phyloP scores from a whole-genome alignment of 1,140 invertebrate genomes.

The Ceratosolen solmsi region DNA sequence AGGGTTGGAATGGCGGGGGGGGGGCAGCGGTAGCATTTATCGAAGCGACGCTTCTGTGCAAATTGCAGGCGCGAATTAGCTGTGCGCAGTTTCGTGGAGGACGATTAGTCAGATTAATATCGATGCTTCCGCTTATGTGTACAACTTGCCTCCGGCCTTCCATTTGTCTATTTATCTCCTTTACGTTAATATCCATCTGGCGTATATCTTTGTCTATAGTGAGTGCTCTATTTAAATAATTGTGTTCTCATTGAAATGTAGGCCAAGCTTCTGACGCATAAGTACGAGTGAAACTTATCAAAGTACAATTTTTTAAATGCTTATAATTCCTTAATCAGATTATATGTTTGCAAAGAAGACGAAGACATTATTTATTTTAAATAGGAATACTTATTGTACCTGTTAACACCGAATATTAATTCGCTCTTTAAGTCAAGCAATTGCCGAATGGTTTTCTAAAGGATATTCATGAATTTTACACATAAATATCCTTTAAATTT shows the following conservation, averaged over 20 bases:
- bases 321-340: too few species aligned
- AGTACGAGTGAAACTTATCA: background rate
- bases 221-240: background rate
- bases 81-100: conserved; percentile 35
- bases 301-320: background rate
- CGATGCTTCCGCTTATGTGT: conserved; percentile 37
- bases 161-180: background rate
- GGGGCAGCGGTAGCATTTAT: conserved; percentile 24
- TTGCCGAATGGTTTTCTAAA: too few species aligned
- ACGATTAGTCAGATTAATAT: conserved; percentile 58
- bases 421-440: too few species aligned
- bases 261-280: background rate
- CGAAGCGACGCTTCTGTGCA: conserved; percentile 53
- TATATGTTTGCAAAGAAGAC: too few species aligned
- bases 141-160: background rate
- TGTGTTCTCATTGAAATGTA: background rate
- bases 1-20: background rate
- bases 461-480: too few species aligned
- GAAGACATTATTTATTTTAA: too few species aligned
- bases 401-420: too few species aligned
- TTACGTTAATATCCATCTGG: background rate
- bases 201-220: background rate
- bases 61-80: conserved; percentile 56
- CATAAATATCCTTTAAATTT: too few species aligned
- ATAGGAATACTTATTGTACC: too few species aligned